Conservation (phyloP, 2,888 invertebrate genomes). For the Chymomyza amoena region DNA sequence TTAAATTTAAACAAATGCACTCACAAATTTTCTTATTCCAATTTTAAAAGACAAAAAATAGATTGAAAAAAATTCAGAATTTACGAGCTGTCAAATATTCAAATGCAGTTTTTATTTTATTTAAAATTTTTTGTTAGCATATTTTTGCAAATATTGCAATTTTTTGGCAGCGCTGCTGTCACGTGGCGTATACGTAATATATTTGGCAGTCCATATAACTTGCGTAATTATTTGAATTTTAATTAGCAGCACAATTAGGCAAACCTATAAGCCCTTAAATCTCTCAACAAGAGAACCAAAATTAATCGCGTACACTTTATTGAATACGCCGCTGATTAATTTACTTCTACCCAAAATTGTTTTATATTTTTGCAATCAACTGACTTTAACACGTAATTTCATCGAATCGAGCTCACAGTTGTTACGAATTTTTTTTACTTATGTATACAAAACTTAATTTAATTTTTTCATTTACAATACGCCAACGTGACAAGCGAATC, state of each 20-base stretch:
- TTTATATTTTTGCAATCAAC: not conserved
- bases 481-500: conserved; percentile 16
- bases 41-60: no score
- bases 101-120: no score
- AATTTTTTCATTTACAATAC: conserved; percentile 27
- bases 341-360: not conserved
- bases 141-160: conserved; percentile 15
- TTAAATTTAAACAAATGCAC: no score
- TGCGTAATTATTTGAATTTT: conserved; percentile 43
- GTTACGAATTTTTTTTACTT: conserved; percentile 29
- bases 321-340: conserved; percentile 1
- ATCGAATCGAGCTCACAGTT: conserved; percentile 3
- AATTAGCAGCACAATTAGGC: conserved; percentile 55
- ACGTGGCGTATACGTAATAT: conserved; percentile 21
- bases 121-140: conserved; percentile 35
- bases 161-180: not conserved
- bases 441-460: conserved; percentile 31
- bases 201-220: conserved; percentile 18
- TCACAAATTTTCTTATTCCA: no score
- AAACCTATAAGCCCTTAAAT: conserved; percentile 13
- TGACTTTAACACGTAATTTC: conserved; percentile 15
- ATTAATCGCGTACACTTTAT: conserved; percentile 17
- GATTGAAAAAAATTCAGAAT: no score
- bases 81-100: no score
- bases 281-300: conserved; percentile 34